phyloP scores from a whole-genome alignment of 2,888 invertebrate genomes.

The Teleiodes luculella region DNA sequence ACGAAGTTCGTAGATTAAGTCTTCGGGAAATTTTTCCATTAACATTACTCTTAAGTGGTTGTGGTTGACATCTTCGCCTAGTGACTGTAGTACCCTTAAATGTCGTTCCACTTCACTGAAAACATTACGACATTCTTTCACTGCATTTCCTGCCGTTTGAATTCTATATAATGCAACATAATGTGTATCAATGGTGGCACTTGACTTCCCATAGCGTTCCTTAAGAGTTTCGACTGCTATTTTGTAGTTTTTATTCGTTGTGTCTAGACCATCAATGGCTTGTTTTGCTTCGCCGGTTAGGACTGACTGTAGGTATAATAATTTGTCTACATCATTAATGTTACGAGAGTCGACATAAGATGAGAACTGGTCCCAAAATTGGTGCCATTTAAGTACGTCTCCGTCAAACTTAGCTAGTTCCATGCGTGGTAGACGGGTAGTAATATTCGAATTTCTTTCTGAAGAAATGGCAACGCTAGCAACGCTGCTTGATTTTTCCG shows the following conservation, averaged over 20 bases:
- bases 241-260: neutral
- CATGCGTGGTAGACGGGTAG: neutral
- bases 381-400: neutral
- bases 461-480: too few relatives aligned
- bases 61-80: constrained; percentile 28
- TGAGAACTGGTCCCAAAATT: neutral
- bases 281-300: neutral
- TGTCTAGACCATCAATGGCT: neutral
- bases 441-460: too few relatives aligned
- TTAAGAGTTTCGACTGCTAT: constrained; percentile 21
- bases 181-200: constrained; percentile 20
- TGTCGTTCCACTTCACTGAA: constrained; percentile 28
- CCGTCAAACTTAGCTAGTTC: neutral
- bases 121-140: constrained; percentile 15
- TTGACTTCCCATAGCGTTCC: constrained; percentile 15
- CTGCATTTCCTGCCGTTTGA: constrained; percentile 5
- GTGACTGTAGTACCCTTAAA: constrained; percentile 25
- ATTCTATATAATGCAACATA: constrained; percentile 24
- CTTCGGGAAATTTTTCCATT: neutral
- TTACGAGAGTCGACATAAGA: neutral
- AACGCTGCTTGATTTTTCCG: too few relatives aligned
- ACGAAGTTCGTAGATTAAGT: neutral
- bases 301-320: neutral
- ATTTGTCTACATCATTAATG: neutral
- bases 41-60: constrained; percentile 15